Base-by-base conservation (phyloP, 1,140 invertebrate genomes). In the Chionoecetes opilio region DNA sequence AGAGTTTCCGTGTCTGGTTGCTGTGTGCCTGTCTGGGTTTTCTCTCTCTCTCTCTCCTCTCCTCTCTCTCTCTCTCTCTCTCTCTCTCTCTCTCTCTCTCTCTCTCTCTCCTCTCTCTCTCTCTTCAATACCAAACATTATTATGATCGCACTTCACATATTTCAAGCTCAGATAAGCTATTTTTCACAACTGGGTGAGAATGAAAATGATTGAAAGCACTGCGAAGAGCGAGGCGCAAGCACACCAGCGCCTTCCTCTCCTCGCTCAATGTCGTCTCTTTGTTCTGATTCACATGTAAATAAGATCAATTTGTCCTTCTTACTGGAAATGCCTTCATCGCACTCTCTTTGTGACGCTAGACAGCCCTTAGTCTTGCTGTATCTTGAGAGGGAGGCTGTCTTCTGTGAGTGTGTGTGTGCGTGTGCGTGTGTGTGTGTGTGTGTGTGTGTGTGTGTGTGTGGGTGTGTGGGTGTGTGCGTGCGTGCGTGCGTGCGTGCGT, bases 51-150 rank as follows among this genome's bases (percentile, higher is more conserved):
- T 41, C 38, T 41, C 35, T 31, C 5, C 31, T 21, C 17, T 14
- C 31, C 89, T 53, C 29, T 38, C 41, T 32, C 41, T 53, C 34
- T 91, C 89, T 53, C 53, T 63, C 53, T 53, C 53, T 26, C 53
- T 53, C 32, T 53, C 89, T 63, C 53, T 53, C 29, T 34, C 89
- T 41, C 89, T 26, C 89, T 34, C n/a, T 53, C 38, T 31, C 38
- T 32, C 90, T 31, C 29, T 34, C 37, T 41, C 17, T 38, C 41
- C 31, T 53, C 89, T 29, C 85, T 34, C 63, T 75, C 63, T n/a
- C 63, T 75, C 63, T 2, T 26, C 63, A 75, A 87, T 26, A 38
- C n/a, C 21, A n/a, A 75, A n/a, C 63, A n/a, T 26, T 46, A 26
- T 75, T 17, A 17, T 26, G 21, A 21, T n/a, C 63, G n/a, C 6